These are phyloP conservation scores for Melanostigma gelatinosum DNA, from an alignment of 2,113 vertebrate genomes.

Conservation along the genomic window DNA sequence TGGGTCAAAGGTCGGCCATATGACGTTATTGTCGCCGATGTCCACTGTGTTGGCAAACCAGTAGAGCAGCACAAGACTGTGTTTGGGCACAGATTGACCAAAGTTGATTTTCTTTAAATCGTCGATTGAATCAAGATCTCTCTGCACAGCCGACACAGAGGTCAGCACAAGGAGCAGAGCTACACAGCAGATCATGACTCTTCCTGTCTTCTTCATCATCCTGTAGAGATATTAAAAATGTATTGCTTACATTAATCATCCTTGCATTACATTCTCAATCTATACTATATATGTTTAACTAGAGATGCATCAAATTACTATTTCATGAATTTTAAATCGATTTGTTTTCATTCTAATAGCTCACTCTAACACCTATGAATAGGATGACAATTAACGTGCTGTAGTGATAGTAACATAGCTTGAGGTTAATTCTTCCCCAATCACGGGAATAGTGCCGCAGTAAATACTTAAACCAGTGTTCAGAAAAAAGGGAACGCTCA, in stretches of 20 bases:
- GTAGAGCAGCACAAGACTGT: constrained; percentile 70
- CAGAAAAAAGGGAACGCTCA: constrained; percentile 7
- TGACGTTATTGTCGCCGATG: constrained; percentile 46
- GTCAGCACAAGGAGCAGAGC: constrained; percentile 36
- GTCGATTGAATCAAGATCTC: constrained; percentile 35
- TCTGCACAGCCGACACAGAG: constrained; percentile 30
- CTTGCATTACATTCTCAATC: neutral
- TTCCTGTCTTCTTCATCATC: constrained; percentile 32
- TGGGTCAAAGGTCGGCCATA: constrained; percentile 64
- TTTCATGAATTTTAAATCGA: neutral
- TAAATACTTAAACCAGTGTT: neutral
- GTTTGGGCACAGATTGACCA: constrained; percentile 50
- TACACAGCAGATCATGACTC: neutral
- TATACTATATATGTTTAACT: neutral
- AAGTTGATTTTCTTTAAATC: constrained; percentile 66
- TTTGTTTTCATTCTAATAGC: no score
- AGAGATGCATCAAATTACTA: neutral
- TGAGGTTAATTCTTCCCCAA: neutral
- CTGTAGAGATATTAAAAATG: constrained; percentile 35
- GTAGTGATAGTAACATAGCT: neutral
- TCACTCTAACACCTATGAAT: neutral
- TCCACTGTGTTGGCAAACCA: constrained; percentile 70
- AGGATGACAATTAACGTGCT: neutral
- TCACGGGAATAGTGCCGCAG: neutral
- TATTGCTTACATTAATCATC: neutral